Percentiles rank a stretch among this genome's conserved stretches.
phyloP scores from a whole-genome alignment of 2,113 vertebrate genomes.

The Nematolebias whitei region DNA sequence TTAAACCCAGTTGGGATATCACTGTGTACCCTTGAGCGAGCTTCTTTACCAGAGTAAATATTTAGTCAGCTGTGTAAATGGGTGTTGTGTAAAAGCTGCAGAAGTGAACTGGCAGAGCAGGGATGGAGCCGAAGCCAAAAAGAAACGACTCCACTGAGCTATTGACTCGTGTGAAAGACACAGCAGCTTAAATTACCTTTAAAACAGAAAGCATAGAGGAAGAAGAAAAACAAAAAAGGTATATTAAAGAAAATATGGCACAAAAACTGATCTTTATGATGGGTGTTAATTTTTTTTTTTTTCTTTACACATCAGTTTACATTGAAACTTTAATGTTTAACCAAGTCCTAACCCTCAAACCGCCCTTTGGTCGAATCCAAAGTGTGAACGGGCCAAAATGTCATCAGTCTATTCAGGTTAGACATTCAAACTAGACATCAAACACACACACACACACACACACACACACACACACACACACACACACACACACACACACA shows the following conservation, averaged over 20 bases:
- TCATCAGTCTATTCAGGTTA: neutral
- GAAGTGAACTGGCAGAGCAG: constrained; percentile 47
- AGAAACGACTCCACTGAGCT: constrained; percentile 23
- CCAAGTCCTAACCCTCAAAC: neutral
- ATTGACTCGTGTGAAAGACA: neutral
- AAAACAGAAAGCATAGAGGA: neutral
- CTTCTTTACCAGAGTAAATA: constrained; percentile 73
- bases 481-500: constrained; percentile 8
- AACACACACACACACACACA: neutral
- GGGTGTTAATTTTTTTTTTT: neutral
- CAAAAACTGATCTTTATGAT: neutral
- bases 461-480: constrained; percentile 6
- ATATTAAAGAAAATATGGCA: neutral
- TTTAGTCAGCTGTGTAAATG: constrained; percentile 76
- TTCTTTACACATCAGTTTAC: neutral
- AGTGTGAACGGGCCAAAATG: neutral
- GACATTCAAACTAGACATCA: neutral
- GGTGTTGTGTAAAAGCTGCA: constrained; percentile 61
- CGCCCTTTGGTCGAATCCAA: neutral
- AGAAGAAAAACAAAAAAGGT: neutral
- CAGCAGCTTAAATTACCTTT: constrained; percentile 12
- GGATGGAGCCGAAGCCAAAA: constrained; percentile 36
- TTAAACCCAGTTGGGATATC: constrained; percentile 59
- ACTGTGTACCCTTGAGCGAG: constrained; percentile 67
- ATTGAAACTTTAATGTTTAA: constrained; percentile 13